These are phyloP conservation scores for Hiodon alosoides DNA, from an alignment of 2,113 vertebrate species.

Conservation along the genomic window DNA sequence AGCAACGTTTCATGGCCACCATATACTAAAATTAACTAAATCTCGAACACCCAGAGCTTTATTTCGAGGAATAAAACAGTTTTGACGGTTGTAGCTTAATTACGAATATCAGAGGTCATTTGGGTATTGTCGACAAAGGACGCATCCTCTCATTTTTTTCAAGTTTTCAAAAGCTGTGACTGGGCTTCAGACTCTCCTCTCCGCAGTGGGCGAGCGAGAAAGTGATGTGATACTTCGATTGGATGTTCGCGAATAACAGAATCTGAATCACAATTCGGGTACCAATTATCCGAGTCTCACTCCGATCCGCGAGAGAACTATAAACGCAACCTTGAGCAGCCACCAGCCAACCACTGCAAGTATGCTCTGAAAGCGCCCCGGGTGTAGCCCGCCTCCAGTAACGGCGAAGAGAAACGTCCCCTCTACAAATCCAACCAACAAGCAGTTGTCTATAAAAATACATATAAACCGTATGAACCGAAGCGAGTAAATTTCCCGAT, in stretches of 20 bases:
- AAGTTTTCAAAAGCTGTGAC: not conserved
- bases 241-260: not conserved
- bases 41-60: not conserved
- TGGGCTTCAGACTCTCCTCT: not conserved
- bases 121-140: not conserved
- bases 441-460: not conserved
- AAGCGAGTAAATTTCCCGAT: not conserved
- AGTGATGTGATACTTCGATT: not conserved
- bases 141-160: not conserved
- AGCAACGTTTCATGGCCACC: not conserved
- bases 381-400: not conserved
- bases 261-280: not conserved
- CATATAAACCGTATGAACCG: conserved; percentile 8
- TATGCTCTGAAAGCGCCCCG: not conserved
- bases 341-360: not conserved
- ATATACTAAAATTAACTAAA: no score
- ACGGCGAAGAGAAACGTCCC: not conserved
- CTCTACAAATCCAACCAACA: not conserved
- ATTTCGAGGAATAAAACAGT: not conserved
- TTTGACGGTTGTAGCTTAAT: conserved; percentile 19
- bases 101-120: conserved; percentile 20
- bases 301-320: no score
- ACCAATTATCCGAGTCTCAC: no score
- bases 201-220: no score
- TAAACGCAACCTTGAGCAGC: not conserved